phyloP scores from a whole-genome alignment of 2,888 invertebrate genomes.

The Phaonia tiefii region DNA sequence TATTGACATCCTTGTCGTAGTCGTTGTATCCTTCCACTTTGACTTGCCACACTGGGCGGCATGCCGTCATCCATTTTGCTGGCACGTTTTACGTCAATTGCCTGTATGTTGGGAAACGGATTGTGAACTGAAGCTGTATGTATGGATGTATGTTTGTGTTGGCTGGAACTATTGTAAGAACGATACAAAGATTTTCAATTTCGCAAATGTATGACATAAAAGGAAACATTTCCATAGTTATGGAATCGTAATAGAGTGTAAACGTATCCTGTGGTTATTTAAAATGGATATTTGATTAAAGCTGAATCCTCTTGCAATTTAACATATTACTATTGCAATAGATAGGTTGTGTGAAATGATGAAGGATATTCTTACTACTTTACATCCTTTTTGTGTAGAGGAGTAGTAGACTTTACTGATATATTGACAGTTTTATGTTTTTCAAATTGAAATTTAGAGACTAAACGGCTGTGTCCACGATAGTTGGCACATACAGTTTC shows the following conservation, averaged over 20 bases:
- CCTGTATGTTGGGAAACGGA: neutral
- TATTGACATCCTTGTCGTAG: conserved; percentile 21
- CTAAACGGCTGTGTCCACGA: too few species aligned
- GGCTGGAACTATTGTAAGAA: neutral
- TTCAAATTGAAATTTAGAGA: too few species aligned
- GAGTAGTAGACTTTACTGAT: too few species aligned
- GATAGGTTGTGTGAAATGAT: too few species aligned
- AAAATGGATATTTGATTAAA: too few species aligned
- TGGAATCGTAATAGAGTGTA: conserved; percentile 17
- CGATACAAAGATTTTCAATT: conserved; percentile 17
- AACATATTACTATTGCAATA: too few species aligned
- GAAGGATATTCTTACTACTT: too few species aligned
- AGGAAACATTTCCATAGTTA: conserved; percentile 22
- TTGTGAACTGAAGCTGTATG: neutral
- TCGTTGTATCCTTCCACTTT: neutral
- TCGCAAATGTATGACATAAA: conserved; percentile 1
- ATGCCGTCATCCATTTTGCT: neutral
- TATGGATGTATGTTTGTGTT: neutral
- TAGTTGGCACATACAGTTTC: too few species aligned
- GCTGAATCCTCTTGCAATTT: too few species aligned
- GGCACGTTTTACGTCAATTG: conserved; percentile 11
- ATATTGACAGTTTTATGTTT: too few species aligned
- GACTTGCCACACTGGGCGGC: too few species aligned
- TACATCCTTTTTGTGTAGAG: too few species aligned
- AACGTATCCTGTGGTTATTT: conserved; percentile 1